phyloP scores from a whole-genome alignment of 2,113 vertebrate species.

The Balaeniceps rex region DNA sequence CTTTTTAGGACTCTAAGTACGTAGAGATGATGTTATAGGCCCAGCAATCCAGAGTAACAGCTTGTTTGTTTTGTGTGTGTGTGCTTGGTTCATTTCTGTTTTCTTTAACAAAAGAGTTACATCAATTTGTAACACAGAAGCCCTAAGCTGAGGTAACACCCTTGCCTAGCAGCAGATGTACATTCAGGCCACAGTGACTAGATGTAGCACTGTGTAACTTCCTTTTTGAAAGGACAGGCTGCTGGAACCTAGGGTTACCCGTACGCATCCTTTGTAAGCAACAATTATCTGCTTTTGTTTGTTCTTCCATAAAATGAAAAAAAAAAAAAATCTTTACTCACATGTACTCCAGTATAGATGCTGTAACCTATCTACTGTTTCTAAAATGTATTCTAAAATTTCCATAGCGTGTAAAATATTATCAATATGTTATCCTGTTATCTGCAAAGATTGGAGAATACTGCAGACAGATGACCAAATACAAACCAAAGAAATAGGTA shows the following conservation, averaged over 20 bases:
- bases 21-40: not conserved
- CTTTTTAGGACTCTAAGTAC: not conserved
- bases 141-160: not conserved
- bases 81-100: not conserved
- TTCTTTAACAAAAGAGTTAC: not conserved
- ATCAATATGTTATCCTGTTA: not conserved
- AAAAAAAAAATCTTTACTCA: not conserved
- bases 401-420: not conserved
- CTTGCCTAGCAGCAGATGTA: not conserved
- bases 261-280: not conserved
- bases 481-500: not conserved
- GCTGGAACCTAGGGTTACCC: not conserved
- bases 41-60: not conserved
- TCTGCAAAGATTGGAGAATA: not conserved
- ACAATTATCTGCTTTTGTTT: not conserved
- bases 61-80: not conserved
- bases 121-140: not conserved
- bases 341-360: not conserved
- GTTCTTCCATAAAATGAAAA: accelerated
- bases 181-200: not conserved
- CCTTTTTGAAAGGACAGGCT: not conserved
- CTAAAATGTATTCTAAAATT: not conserved
- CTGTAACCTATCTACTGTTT: not conserved
- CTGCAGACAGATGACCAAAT: not conserved
- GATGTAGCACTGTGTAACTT: not conserved